A percentile compares a stretch with the other conserved stretches of the same genome.
These are phyloP conservation scores for Nudaria mundana DNA, from an alignment of 2,888 invertebrate species.

Conservation along the genomic window DNA sequence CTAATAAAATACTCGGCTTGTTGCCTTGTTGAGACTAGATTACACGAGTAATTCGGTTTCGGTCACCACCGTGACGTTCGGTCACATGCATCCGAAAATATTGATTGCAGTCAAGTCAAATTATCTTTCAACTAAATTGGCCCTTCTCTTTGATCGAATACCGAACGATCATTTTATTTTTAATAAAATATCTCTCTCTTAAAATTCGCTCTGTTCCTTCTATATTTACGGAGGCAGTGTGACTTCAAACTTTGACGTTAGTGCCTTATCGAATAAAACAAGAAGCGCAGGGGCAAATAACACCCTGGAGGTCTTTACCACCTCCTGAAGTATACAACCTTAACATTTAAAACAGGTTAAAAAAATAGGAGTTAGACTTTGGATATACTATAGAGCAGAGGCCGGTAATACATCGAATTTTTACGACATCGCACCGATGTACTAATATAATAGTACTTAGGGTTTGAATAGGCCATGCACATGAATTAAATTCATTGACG, in stretches of 20 bases:
- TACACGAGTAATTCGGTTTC: conserved; percentile 59
- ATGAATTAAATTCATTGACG: background rate
- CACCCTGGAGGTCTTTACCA: conserved; percentile 55
- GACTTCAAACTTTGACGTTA: conserved; percentile 39
- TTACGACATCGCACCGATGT: conserved; percentile 1
- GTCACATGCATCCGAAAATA: conserved; percentile 51
- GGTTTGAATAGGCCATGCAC: conserved; percentile 5
- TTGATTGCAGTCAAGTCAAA: conserved; percentile 37
- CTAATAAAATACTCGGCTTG: conserved; percentile 44
- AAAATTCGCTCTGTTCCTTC: conserved; percentile 39
- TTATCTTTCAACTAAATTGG: conserved; percentile 37
- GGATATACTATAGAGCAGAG: conserved; percentile 65
- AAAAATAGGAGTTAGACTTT: conserved; percentile 80
- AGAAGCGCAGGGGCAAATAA: conserved; percentile 71
- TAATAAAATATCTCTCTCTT: conserved; percentile 54
- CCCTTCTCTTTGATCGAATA: conserved; percentile 36
- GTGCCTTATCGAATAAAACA: conserved; percentile 71
- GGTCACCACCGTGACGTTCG: conserved; percentile 44
- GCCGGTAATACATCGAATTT: conserved; percentile 27
- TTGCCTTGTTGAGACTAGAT: conserved; percentile 44
- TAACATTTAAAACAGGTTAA: conserved; percentile 79
- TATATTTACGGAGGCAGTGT: conserved; percentile 48
- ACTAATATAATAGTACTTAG: conserved; percentile 1
- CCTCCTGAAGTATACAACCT: conserved; percentile 70
- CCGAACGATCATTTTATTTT: conserved; percentile 35